These are phyloP conservation scores for Acanthosepion esculentum DNA, from an alignment of 2,888 invertebrate genomes.

Conservation along the genomic window DNA sequence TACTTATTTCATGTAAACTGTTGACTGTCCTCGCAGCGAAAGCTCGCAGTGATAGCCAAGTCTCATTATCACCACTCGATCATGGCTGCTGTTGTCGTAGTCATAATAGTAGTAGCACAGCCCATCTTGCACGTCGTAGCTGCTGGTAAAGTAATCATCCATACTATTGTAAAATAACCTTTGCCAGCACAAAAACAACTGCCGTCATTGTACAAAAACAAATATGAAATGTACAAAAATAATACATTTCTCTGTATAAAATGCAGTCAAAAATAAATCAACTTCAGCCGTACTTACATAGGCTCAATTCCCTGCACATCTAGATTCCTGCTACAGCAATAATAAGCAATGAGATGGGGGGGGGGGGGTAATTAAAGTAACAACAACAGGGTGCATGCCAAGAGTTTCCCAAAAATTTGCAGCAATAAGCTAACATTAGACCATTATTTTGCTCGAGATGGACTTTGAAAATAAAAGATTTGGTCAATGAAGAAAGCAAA, in stretches of 20 bases:
- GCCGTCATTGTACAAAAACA: conserved; percentile 61
- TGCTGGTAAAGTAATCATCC: neutral
- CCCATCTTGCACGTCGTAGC: conserved; percentile 42
- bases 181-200: conserved; percentile 53
- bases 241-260: conserved; percentile 70
- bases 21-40: conserved; percentile 47
- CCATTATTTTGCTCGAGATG: too few species aligned
- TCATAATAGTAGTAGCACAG: conserved; percentile 45
- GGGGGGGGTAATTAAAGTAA: too few species aligned
- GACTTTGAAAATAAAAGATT: too few species aligned
- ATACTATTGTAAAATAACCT: conserved; percentile 14
- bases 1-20: neutral
- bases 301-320: conserved; percentile 45
- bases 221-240: conserved; percentile 71
- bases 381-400: too few species aligned
- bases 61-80: conserved; percentile 46
- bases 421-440: too few species aligned
- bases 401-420: too few species aligned
- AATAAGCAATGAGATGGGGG: neutral
- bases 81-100: conserved; percentile 36
- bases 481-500: too few species aligned
- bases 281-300: conserved; percentile 55
- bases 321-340: conserved; percentile 35
- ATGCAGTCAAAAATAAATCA: conserved; percentile 69
- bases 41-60: conserved; percentile 47